These are phyloP conservation scores for Dermolepida albohirtum DNA, from an alignment of 2,888 invertebrate genomes.

Conservation along the genomic window DNA sequence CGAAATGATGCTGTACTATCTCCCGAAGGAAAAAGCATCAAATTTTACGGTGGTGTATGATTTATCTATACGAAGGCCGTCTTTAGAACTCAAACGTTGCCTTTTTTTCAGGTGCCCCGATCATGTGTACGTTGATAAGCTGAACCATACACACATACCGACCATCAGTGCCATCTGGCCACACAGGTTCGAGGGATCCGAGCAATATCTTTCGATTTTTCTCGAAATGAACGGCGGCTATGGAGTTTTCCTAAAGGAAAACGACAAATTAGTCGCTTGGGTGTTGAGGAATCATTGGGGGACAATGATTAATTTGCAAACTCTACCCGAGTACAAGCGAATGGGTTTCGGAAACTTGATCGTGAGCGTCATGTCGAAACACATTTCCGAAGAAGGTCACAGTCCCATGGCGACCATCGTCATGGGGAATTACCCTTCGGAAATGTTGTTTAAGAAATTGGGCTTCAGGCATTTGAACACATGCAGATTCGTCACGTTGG, in stretches of 20 bases:
- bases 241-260: conserved; percentile 40
- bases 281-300: conserved; percentile 39
- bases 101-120: conserved; percentile 39
- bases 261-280: conserved; percentile 39
- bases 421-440: conserved; percentile 36
- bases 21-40: conserved; percentile 33
- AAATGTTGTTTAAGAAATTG: conserved; percentile 35
- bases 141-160: conserved; percentile 41
- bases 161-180: conserved; percentile 50
- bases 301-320: conserved; percentile 37
- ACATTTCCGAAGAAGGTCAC: conserved; percentile 40
- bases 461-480: conserved; percentile 35
- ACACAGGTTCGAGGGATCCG: conserved; percentile 49
- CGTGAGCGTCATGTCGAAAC: conserved; percentile 33
- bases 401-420: conserved; percentile 40
- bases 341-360: conserved; percentile 37
- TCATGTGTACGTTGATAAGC: conserved; percentile 44
- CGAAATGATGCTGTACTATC: conserved; percentile 32
- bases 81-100: conserved; percentile 3
- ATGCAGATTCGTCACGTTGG: conserved; percentile 33
- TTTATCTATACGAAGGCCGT: conserved; percentile 14
- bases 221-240: conserved; percentile 36
- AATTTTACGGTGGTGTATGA: conserved; percentile 36
- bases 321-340: conserved; percentile 37
- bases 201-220: conserved; percentile 36